Evolutionary conservation across 1,140 invertebrate genomes (phyloP).

Genomic region (Ctenoplectra terminalis): DNA sequence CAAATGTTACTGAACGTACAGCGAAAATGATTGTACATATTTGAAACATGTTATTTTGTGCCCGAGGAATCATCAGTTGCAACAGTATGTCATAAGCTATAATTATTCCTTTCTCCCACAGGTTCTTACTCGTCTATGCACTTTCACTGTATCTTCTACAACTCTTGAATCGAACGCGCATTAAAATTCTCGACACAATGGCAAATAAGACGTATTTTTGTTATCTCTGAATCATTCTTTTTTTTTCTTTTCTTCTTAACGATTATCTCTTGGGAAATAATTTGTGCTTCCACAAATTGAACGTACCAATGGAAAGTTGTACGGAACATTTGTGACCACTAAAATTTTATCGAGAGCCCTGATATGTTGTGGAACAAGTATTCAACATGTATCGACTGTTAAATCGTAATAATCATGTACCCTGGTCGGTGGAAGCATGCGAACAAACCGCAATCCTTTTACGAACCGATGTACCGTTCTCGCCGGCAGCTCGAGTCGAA

Average conservation of each 20-base stretch:
- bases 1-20: too few species aligned
- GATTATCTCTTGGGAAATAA: background rate
- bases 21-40: background rate
- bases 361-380: background rate
- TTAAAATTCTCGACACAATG: constrained; percentile 23
- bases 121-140: constrained; percentile 54
- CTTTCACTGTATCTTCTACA: constrained; percentile 60
- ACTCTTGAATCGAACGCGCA: constrained; percentile 14
- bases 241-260: too few species aligned
- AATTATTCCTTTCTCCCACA: constrained; percentile 69
- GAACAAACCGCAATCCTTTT: constrained; percentile 44
- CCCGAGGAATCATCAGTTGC: constrained; percentile 51
- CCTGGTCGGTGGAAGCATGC: constrained; percentile 9
- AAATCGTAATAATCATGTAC: constrained; percentile 44
- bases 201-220: background rate
- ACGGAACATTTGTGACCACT: background rate
- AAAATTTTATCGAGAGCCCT: constrained; percentile 1
- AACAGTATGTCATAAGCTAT: constrained; percentile 64
- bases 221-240: background rate
- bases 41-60: constrained; percentile 19
- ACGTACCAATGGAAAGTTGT: too few species aligned
- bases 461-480: constrained; percentile 58
- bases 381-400: constrained; percentile 2
- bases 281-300: background rate
- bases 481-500: constrained; percentile 66